Conservation (phyloP, 2,113 vertebrate genomes). For the Setophaga coronata region DNA sequence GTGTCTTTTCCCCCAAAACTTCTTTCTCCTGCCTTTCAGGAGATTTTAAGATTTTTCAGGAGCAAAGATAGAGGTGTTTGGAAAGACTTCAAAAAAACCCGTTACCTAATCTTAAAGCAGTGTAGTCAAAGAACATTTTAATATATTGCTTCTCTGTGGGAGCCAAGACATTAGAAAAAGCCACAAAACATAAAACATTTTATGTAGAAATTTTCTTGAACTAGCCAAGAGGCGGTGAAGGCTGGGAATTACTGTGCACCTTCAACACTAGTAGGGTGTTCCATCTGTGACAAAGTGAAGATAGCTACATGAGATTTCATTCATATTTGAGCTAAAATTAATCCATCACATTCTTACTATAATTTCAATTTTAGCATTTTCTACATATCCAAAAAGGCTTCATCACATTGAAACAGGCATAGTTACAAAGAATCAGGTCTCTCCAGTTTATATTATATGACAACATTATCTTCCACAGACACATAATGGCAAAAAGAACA, state of each 20-base stretch:
- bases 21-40: background rate
- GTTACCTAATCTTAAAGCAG: background rate
- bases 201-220: background rate
- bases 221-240: background rate
- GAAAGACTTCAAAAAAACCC: background rate
- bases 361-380: background rate
- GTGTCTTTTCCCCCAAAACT: accelerated
- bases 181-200: background rate
- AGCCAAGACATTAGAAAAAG: background rate
- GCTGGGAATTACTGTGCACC: background rate
- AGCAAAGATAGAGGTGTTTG: background rate
- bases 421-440: background rate
- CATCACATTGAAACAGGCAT: background rate
- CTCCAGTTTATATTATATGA: background rate
- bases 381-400: background rate
- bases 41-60: background rate
- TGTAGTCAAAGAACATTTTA: background rate
- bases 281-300: background rate
- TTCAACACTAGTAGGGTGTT: background rate
- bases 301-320: background rate
- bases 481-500: background rate
- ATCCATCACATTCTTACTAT: background rate
- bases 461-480: background rate
- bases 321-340: background rate
- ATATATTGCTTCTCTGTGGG: background rate